phyloP scores from a whole-genome alignment of 37 sponge, comb jelly and placozoan species.

The Beroe forskalii region DNA sequence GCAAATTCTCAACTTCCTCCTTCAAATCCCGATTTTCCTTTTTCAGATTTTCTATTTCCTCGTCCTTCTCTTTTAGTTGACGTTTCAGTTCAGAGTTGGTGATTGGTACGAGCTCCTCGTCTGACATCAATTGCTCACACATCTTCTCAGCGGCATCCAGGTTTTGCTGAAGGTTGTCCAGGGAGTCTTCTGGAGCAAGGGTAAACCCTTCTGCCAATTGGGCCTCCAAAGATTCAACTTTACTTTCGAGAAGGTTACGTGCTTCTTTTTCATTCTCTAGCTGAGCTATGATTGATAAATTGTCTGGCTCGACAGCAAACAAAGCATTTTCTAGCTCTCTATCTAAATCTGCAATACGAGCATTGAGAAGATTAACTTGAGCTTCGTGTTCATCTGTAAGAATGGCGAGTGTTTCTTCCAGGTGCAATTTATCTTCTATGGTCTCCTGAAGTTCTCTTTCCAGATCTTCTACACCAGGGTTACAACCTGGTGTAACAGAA shows the following conservation, averaged over 20 bases:
- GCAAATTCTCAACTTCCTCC: not conserved
- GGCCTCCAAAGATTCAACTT: slow-evolving; percentile 20
- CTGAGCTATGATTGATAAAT: slow-evolving; percentile 8
- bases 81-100: not conserved
- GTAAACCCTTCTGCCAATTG: not conserved
- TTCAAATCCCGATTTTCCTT: slow-evolving; percentile 14
- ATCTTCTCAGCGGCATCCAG: slow-evolving; percentile 47
- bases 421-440: not conserved
- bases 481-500: slow-evolving; percentile 4
- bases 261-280: slow-evolving; percentile 26
- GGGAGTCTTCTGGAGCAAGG: not conserved
- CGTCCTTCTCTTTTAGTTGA: slow-evolving; percentile 13
- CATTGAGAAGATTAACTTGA: not conserved
- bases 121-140: slow-evolving; percentile 46
- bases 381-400: slow-evolving; percentile 47
- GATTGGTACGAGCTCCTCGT: not conserved
- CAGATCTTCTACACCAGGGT: not conserved
- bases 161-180: slow-evolving; percentile 40
- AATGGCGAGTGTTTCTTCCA: slow-evolving; percentile 40
- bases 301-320: not conserved
- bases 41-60: not conserved
- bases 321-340: slow-evolving; percentile 15
- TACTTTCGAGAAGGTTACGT: slow-evolving; percentile 4
- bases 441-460: slow-evolving; percentile 5
- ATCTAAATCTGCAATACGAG: slow-evolving; percentile 4